Conservation (phyloP, 1,140 invertebrate genomes). For the Augochlora pura region DNA sequence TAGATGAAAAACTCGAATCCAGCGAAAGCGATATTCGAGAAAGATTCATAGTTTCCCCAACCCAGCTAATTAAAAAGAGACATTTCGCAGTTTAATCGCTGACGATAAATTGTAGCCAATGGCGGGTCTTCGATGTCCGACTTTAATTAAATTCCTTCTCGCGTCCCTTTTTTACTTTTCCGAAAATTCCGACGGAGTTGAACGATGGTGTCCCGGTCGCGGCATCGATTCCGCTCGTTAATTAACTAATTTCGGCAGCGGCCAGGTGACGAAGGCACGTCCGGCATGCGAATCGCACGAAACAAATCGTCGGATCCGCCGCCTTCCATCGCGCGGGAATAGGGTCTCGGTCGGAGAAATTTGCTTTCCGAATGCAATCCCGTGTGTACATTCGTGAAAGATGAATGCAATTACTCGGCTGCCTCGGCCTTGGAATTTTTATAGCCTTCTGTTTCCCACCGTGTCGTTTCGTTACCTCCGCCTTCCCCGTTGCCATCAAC, state of each 20-base stretch:
- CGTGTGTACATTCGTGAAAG: too few species aligned
- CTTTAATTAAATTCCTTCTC: conserved; percentile 15
- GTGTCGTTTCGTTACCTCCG: too few species aligned
- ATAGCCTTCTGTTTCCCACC: too few species aligned
- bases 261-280: not conserved
- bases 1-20: too few species aligned
- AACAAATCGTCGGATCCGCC: not conserved
- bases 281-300: not conserved
- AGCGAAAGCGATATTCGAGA: too few species aligned
- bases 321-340: too few species aligned
- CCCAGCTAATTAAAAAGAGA: not conserved
- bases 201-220: not conserved
- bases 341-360: too few species aligned
- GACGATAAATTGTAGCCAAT: not conserved
- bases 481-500: too few species aligned
- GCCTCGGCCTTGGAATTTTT: too few species aligned
- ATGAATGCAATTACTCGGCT: too few species aligned
- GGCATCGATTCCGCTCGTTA: conserved; percentile 1
- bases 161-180: not conserved
- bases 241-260: not conserved
- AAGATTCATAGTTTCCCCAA: not conserved
- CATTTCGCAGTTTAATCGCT: not conserved
- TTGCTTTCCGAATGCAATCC: too few species aligned
- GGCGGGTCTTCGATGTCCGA: not conserved
- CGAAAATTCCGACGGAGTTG: not conserved